Evolutionary conservation across 37 sponge, comb jelly and placozoan genomes (phyloP), one percentile per base, ranked within the genome.

Genomic region (Cliona cf. orientalis): DNA sequence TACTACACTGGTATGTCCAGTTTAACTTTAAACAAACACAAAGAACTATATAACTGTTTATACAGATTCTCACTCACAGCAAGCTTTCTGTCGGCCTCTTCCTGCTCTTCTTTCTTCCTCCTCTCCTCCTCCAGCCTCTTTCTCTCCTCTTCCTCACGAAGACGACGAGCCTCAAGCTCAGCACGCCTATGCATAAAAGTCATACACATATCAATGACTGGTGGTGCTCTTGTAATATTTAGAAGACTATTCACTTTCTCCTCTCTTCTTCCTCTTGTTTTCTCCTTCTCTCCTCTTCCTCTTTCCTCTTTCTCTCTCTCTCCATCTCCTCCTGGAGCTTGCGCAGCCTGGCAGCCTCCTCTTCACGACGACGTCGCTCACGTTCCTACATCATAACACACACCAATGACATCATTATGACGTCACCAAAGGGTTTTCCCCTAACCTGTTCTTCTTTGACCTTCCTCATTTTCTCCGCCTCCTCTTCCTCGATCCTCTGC

Each of bases 301-400:
- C 90, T 42, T 86, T 81, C 22, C 88, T 42, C 60, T 81, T 63
- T 40, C 93, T 60, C 66, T 95, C 90, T 43, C 72, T 78, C 82
- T 95, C 95, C 95, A 92, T 92, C 60, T 92, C 93, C 60, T 97
- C 97, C 43, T 97, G 91, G 7, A 94, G 84, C 72, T 81, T 74
- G 31, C 90, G 61, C 79, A 94, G 65, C 42, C 84, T 78, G 25
- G 84, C 95, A 1, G 81, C 77, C 38, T 97, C 95, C 61, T 90
- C 91, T n/a, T 80, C 84, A 67, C 76, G 83, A 59, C 91, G 82
- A 22, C 46, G 75, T 7, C 56, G 63, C 53, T 82, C 81, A 7
- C 78, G 59, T 40, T 79, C 86, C 90, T 93, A 31, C 17, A 44
- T 12, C 23, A 22, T 46, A 32, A 45, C 34, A 46, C 73, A 72